Evolutionary conservation across 2,113 vertebrate species (phyloP), one percentile per base, ranked within the genome.

Genomic region (Alexandromys fortis): DNA sequence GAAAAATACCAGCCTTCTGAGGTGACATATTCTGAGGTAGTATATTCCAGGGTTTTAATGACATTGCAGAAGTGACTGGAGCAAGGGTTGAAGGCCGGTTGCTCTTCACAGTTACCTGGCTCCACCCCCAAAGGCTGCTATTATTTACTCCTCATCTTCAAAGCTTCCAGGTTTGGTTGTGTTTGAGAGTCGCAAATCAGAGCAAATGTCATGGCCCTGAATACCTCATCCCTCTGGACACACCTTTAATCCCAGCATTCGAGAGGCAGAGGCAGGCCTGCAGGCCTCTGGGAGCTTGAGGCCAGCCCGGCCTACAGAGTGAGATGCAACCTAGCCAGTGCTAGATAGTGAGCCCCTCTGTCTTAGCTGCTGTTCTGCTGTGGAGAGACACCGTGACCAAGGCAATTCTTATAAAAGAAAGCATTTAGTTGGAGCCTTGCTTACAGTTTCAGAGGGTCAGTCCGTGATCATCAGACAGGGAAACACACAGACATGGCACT

Each of bases 1-100:
- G 73, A 78, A 65, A 79, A 87, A 42, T 16, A 65, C 38, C 73
- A 63, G 28, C 19, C 13, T 33, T 95, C 65, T 90, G 47, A 92
- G 68, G 61, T 90, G 68, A 52, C n/a, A 58, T n/a, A n/a, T n/a
- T n/a, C n/a, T n/a, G n/a, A n/a, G n/a, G 5, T 26, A 16, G 30
- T 7, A 8, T 75, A 49, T 63, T 94, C 26, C 61, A 87, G 81
- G 45, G 55, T 95, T 95, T 49, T 72, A 49, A 38, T 63, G 42
- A 38, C 22, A 38, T 35, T 52, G 7, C 5, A 81, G 86, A 16
- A 24, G 33, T 49, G 4, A 1, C 58, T 75, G 38, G 35, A 58
- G 5, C 33, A 85, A 13, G 38, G n/a, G 17, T 38, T 85, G 63
- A 61, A 77, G 12, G 7, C 16, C 21, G 68, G 73, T 49, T 65